Conservation (phyloP, 2,888 invertebrate genomes). For the Busseola fusca region DNA sequence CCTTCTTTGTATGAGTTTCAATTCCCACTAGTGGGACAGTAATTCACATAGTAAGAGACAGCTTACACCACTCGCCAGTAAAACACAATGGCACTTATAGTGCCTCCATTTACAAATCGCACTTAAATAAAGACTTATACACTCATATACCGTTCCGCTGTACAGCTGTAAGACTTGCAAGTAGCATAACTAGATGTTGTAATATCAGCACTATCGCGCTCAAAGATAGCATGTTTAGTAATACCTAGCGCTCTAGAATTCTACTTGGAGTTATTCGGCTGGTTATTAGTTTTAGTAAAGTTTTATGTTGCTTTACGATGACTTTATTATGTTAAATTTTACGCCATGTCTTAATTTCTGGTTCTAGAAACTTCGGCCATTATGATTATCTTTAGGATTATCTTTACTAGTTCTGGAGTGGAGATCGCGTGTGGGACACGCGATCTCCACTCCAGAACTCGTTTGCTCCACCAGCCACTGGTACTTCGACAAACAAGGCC, state of each 20-base stretch:
- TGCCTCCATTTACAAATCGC: constrained; percentile 20
- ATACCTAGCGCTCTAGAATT: constrained; percentile 39
- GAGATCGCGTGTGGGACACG: no score
- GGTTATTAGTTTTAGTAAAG: constrained; percentile 12
- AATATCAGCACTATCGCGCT: constrained; percentile 29
- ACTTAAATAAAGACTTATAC: constrained; percentile 9
- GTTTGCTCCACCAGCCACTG: no score
- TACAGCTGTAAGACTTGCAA: constrained; percentile 19
- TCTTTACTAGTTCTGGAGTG: no score
- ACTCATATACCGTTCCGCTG: constrained; percentile 20
- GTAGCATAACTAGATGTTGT: constrained; percentile 28
- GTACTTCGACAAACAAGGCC: no score
- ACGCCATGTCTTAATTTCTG: not conserved
- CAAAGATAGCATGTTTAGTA: constrained; percentile 44
- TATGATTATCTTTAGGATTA: no score
- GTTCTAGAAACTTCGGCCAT: not conserved
- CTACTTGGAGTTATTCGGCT: constrained; percentile 14
- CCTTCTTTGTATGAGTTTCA: no score
- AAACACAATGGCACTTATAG: not conserved
- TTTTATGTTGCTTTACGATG: constrained; percentile 3
- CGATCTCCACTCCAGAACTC: no score
- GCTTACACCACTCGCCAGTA: not conserved
- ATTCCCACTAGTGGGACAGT: no score
- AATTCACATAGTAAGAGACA: not conserved
- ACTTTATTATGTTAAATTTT: not conserved